Conservation (phyloP, 2,797 vertebrate genomes). For the Hemitrygon akajei region DNA sequence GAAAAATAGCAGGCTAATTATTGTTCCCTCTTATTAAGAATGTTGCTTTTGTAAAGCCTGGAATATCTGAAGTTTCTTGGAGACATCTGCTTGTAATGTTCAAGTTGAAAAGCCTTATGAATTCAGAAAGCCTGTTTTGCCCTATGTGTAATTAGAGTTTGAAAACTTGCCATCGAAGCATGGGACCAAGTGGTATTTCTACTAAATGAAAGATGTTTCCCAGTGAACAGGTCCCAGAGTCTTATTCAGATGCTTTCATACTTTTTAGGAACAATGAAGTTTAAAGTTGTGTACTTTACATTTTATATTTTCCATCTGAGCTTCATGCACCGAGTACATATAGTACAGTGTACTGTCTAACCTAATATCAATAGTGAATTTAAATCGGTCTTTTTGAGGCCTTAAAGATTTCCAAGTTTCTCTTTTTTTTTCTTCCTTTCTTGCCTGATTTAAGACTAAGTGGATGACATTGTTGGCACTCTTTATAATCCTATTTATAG, state of each 20-base stretch:
- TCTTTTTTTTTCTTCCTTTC: not conserved
- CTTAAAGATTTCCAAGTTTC: not conserved
- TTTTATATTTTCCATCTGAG: not conserved
- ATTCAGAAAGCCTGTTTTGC: slow-evolving; percentile 21
- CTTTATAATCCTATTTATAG: not conserved
- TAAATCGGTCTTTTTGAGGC: not conserved
- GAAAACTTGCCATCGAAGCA: slow-evolving; percentile 28
- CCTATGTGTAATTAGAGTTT: slow-evolving; percentile 33
- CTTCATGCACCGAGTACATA: not conserved
- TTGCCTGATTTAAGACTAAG: not conserved
- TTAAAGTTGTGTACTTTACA: not conserved
- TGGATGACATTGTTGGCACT: not conserved
- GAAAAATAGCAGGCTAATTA: slow-evolving; percentile 31
- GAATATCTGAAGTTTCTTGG: slow-evolving; percentile 23
- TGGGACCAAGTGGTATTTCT: slow-evolving; percentile 6
- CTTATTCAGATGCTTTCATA: slow-evolving; percentile 11
- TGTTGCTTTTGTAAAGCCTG: slow-evolving; percentile 25
- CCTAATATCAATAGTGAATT: not conserved
- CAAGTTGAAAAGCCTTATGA: slow-evolving; percentile 31
- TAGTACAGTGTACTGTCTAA: not conserved
- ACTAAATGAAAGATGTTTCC: not conserved
- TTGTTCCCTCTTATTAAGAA: slow-evolving; percentile 29
- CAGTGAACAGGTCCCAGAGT: not conserved
- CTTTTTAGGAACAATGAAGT: not conserved
- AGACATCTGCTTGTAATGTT: slow-evolving; percentile 28